Evolutionary conservation across 2,113 vertebrate genomes (phyloP), one percentile per base, ranked within the genome.

Genomic region (Engraulis encrasicolus): DNA sequence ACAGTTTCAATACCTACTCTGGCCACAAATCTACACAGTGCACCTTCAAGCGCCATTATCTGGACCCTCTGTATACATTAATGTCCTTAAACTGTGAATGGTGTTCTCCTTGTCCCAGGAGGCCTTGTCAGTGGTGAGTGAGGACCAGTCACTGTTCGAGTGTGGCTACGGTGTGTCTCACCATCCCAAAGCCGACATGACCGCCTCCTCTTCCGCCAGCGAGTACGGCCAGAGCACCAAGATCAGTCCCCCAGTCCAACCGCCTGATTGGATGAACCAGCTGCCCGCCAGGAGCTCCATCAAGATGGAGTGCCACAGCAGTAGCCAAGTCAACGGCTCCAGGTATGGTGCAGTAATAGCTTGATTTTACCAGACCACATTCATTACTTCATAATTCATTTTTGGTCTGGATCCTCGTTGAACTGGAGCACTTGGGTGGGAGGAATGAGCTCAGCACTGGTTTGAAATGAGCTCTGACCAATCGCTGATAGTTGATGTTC

Each of bases 121-220:
- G 96, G 96, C 96, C 0, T 85, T 97, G 83, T 96, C 96, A 19
- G 96, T 97, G 81, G 96, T 97, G 92, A 97, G 96, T 31, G 96
- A 97, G 91, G 96, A 97, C 90, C 96, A 96, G 91, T 96, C 96
- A 0, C 83, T 97, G 90, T 97, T 96, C 1, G 96, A 97, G 96
- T 97, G 96, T 0, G 92, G 95, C 86, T 97, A 96, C 96, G 95
- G 95, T 83, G 93, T 95, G 0, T 93, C 95, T 7, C 96, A 96
- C 86, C 95, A 96, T 81, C 0, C 92, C 0, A 97, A 97, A 91
- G 89, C 95, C 27, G 95, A 97, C 91, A 97, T 97, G 96, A 97
- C 96, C 0, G 96, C 96, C 2, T 96, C 96, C 2, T 96, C 96
- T 34, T 95, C 96, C 78, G 95, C 96, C 71, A 93, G 95, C 38